Evolutionary conservation across 2,888 invertebrate genomes (phyloP), one percentile per base, ranked within the genome.

Genomic region (Oeneis ivallda): DNA sequence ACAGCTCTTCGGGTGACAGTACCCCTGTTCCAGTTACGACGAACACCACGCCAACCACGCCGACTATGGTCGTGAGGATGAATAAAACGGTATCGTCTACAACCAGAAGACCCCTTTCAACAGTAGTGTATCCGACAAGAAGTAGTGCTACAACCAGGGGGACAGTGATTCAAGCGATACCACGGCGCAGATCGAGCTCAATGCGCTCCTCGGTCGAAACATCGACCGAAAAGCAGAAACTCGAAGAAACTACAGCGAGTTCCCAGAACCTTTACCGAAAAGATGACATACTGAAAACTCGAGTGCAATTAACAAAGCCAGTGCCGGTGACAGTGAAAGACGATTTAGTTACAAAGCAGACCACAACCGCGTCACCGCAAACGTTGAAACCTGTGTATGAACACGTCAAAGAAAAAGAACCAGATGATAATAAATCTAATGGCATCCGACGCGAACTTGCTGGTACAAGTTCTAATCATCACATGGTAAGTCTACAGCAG

Each of bases 151-250:
- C 94, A 1, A 93, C 93, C 0, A 92, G 93, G 72, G 92, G 94
- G 0, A 93, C 93, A 2, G 94, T 93, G 1, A 94, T 95, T n/a
- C 95, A 95, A 77, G 85, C 94, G 10, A 94, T 95, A 72, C 94
- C 94, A 0, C 87, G 93, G 75, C 86, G 93, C 63, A 86, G 94
- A 71, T 83, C 86, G 2, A 82, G 87, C 53, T 78, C 87, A 1
- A 83, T 79, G 0, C 76, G 84, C 65, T 79, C 90, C 1, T 76
- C 72, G 3, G 62, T 71, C 6, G 86, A 87, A 66, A 76, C 74
- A 0, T 82, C 84, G 0, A 87, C 87, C 7, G 84, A 85, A 69
- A 81, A 76, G 69, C 79, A 79, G 43, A 81, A 76, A 59, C 70
- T 75, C 13, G 82, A 84, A 58, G 89, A 87, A 70, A 83, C 87